phyloP scores from a whole-genome alignment of 2,888 invertebrate species.

The Blastobasis lacticolella region DNA sequence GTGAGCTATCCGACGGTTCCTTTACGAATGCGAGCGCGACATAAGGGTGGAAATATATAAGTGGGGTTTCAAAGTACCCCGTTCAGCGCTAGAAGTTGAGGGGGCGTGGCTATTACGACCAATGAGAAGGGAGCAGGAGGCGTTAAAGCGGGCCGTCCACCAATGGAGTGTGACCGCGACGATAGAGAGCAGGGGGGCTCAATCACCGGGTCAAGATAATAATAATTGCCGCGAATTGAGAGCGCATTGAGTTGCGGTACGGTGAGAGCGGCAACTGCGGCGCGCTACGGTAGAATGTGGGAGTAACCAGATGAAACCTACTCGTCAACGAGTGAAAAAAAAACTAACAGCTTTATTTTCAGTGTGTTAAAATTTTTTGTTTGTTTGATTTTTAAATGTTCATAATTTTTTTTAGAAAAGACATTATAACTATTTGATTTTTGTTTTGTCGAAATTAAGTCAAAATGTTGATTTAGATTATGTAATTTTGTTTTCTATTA shows the following conservation, averaged over 20 bases:
- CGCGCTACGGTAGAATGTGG: slow-evolving; percentile 37
- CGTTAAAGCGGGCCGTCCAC: slow-evolving; percentile 43
- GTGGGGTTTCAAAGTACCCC: slow-evolving; percentile 66
- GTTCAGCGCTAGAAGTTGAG: slow-evolving; percentile 51
- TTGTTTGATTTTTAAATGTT: neutral
- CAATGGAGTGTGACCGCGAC: slow-evolving; percentile 43
- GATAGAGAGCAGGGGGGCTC: slow-evolving; percentile 67
- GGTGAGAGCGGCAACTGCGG: slow-evolving; percentile 62
- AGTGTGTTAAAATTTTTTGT: no score
- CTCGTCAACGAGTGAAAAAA: no score
- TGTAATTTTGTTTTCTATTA: neutral
- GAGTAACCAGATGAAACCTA: no score
- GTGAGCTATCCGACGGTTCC: slow-evolving; percentile 55
- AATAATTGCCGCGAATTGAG: slow-evolving; percentile 72
- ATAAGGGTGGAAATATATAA: slow-evolving; percentile 73
- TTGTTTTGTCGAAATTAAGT: neutral
- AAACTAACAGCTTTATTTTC: no score
- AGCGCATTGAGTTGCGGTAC: slow-evolving; percentile 70
- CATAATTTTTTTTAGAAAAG: neutral
- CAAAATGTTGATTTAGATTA: no score
- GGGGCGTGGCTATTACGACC: slow-evolving; percentile 54
- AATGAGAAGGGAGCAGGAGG: slow-evolving; percentile 53
- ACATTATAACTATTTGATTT: neutral
- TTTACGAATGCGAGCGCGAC: slow-evolving; percentile 62
- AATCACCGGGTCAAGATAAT: slow-evolving; percentile 73